Conservation (phyloP, 2,113 vertebrate species). For the Laticauda colubrina region DNA sequence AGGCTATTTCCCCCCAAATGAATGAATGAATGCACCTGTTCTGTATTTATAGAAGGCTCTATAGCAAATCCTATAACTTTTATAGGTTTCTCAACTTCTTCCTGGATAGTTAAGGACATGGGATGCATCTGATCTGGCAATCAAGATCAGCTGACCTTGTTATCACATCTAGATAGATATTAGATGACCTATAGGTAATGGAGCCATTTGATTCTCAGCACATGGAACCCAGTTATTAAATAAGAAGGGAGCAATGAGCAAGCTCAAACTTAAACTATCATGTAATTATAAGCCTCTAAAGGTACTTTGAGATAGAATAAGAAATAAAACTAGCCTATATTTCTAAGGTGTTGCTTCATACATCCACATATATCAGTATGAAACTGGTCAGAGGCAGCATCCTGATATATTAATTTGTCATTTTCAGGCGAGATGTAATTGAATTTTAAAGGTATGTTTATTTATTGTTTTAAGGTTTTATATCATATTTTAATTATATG, state of each 20-base stretch:
- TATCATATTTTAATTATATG: neutral
- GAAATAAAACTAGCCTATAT: neutral
- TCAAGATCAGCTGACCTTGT: neutral
- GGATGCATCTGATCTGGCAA: neutral
- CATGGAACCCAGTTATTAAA: neutral
- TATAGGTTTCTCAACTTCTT: neutral
- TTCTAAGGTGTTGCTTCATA: neutral
- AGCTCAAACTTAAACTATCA: neutral
- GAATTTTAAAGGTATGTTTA: neutral
- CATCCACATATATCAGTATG: neutral
- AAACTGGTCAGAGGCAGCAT: neutral
- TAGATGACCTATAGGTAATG: neutral
- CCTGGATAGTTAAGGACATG: neutral
- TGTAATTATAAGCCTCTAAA: neutral
- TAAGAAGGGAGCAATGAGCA: neutral
- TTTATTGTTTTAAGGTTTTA: no score
- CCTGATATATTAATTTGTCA: no score
- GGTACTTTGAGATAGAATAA: neutral
- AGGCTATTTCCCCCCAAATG: neutral
- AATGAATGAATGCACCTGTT: neutral
- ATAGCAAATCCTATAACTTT: neutral
- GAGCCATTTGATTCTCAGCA: neutral
- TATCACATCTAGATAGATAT: neutral
- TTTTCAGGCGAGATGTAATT: neutral
- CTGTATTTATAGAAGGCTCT: neutral